A percentile compares a stretch with the other conserved stretches of the same genome.
Conservation (phyloP, 2,888 invertebrate genomes). For the Acleris literana region DNA sequence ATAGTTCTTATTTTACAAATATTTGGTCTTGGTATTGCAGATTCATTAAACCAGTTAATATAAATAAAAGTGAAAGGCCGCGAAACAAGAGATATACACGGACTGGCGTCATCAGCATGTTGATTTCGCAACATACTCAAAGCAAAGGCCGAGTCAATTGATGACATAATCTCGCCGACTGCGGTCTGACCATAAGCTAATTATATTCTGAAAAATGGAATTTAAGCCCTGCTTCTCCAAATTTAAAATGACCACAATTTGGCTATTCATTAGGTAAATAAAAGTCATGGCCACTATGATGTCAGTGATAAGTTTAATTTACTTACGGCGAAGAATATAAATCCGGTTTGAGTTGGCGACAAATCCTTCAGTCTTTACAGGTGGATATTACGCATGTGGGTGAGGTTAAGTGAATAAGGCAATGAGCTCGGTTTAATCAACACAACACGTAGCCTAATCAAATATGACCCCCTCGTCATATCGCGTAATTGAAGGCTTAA, state of each 20-base stretch:
- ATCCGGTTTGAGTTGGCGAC: slow-evolving; percentile 54
- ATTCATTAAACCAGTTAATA: neutral
- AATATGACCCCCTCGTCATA: slow-evolving; percentile 81
- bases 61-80: neutral
- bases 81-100: neutral
- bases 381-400: slow-evolving; percentile 58
- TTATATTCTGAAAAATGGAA: neutral
- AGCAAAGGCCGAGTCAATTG: neutral
- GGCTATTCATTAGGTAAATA: slow-evolving; percentile 48
- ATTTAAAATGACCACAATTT: slow-evolving; percentile 1
- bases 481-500: slow-evolving; percentile 81
- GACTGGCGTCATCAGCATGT: slow-evolving; percentile 50
- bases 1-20: no score
- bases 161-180: slow-evolving; percentile 41
- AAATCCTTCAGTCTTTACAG: slow-evolving; percentile 47
- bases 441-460: slow-evolving; percentile 81
- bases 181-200: neutral
- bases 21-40: no score
- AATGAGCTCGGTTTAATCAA: slow-evolving; percentile 82
- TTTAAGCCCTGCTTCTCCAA: slow-evolving; percentile 1
- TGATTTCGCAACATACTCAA: slow-evolving; percentile 51
- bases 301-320: slow-evolving; percentile 56
- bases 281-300: slow-evolving; percentile 63
- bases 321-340: slow-evolving; percentile 50
- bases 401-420: slow-evolving; percentile 74